Evolutionary conservation across 2,888 invertebrate genomes (phyloP).

Genomic region (Idaea dimidiata): DNA sequence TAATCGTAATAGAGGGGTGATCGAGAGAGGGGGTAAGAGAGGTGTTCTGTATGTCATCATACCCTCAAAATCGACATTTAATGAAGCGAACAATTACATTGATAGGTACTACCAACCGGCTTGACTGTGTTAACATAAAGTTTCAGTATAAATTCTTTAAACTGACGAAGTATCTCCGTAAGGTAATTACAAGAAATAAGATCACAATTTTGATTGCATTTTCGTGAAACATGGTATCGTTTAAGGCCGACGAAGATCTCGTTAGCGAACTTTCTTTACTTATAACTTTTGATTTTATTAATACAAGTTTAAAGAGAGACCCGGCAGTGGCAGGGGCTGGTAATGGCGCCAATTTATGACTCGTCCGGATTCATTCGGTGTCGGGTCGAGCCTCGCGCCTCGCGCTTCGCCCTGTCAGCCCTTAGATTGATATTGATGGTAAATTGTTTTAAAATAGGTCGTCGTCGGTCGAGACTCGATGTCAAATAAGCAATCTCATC

Average conservation of each 20-base stretch:
- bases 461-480: neutral
- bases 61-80: too few species aligned
- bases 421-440: neutral
- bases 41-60: too few species aligned
- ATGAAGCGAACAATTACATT: too few species aligned
- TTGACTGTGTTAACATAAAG: neutral
- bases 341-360: neutral
- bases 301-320: constrained; percentile 12
- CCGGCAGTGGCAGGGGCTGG: constrained; percentile 7
- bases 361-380: constrained; percentile 1
- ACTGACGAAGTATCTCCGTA: neutral
- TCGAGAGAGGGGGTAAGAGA: too few species aligned
- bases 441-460: neutral
- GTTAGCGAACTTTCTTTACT: constrained; percentile 29
- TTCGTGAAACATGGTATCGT: constrained; percentile 27
- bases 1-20: too few species aligned
- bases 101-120: neutral
- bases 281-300: constrained; percentile 31
- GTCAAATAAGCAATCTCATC: neutral
- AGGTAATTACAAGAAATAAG: constrained; percentile 9
- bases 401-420: neutral
- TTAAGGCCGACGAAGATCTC: constrained; percentile 27
- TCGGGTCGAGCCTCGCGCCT: too few species aligned
- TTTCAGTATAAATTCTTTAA: neutral
- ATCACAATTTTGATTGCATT: constrained; percentile 17